Conservation (phyloP, 2,888 invertebrate species). For the Hydrotaea cyrtoneurina region DNA sequence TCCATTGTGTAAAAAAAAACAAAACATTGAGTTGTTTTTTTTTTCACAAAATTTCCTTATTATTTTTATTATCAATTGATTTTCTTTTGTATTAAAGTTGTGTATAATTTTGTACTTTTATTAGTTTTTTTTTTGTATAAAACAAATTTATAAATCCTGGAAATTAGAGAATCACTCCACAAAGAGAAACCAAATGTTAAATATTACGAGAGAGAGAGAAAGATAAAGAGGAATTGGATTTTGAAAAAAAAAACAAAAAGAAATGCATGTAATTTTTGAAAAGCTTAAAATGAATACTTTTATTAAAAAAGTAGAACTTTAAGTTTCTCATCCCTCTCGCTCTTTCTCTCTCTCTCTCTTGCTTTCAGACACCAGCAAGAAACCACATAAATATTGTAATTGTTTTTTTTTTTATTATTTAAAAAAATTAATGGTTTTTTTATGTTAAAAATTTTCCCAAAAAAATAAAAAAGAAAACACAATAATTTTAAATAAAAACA, state of each 20-base stretch:
- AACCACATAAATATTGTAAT: too few species aligned
- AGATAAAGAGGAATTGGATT: neutral
- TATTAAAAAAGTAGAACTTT: constrained; percentile 61
- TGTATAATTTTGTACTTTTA: constrained; percentile 3
- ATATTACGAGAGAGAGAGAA: constrained; percentile 51
- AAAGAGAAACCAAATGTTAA: constrained; percentile 46
- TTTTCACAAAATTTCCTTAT: neutral
- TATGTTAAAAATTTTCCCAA: neutral
- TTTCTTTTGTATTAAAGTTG: constrained; percentile 31
- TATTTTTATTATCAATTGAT: constrained; percentile 25
- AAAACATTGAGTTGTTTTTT: constrained; percentile 18
- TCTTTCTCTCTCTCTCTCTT: neutral
- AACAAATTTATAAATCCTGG: constrained; percentile 11
- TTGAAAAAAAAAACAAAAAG: constrained; percentile 37
- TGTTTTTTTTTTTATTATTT: constrained; percentile 37
- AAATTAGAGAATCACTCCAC: constrained; percentile 34
- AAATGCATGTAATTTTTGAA: too few species aligned
- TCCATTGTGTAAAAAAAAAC: too few species aligned
- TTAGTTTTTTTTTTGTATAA: constrained; percentile 29
- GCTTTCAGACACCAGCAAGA: too few species aligned
- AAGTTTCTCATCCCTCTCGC: neutral
- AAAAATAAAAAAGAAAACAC: constrained; percentile 59
- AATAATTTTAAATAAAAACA: constrained; percentile 38
- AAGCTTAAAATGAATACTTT: constrained; percentile 66
- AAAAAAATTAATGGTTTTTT: neutral